Evolutionary conservation across 2,113 vertebrate species (phyloP), one percentile per base, ranked within the genome.

Genomic region (Poicephalus meyeri): DNA sequence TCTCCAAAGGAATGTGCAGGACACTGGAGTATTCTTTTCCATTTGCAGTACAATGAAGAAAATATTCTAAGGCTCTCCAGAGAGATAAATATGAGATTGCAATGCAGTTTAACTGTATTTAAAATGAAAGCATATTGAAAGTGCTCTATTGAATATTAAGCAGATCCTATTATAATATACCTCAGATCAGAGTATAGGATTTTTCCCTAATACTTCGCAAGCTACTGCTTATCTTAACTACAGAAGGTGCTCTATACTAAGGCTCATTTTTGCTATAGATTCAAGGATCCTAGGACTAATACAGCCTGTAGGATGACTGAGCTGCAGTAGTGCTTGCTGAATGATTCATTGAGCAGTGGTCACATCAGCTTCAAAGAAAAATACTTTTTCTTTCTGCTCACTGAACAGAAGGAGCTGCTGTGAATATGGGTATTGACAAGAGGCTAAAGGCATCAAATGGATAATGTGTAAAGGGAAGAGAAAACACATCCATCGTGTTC

Each of bases 11-110:
- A 97, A 94, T 95, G 86, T 95, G 89, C 72, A 47, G 91, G 96
- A 91, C 46, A 52, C 91, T 65, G 25, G 96, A 94, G 93, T 87
- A 95, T 95, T 96, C 89, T 95, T 96, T 97, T 97, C 93, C 89
- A 92, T 97, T 97, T 97, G 86, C 90, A 97, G 93, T 95, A 96
- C 95, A 97, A 97, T 95, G 95, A 97, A 94, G 94, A 93, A 97
- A 97, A 97, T 95, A 95, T 95, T 95, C 96, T 96, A 77, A 80
- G 91, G 65, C 80, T 94, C 95, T 96, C 70, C 35, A 23, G 94
- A 87, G 92, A 93, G 91, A 96, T 93, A 96, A 96, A 90, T 88
- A 80, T 39, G 93, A 96, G 91, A 97, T 88, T 89, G 92, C 80
- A 95, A 92, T 89, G 86, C 70, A 39, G 96, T 58, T 88, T 97